Conservation (phyloP, 2,888 invertebrate species). For the Dinocampus coccinellae region DNA sequence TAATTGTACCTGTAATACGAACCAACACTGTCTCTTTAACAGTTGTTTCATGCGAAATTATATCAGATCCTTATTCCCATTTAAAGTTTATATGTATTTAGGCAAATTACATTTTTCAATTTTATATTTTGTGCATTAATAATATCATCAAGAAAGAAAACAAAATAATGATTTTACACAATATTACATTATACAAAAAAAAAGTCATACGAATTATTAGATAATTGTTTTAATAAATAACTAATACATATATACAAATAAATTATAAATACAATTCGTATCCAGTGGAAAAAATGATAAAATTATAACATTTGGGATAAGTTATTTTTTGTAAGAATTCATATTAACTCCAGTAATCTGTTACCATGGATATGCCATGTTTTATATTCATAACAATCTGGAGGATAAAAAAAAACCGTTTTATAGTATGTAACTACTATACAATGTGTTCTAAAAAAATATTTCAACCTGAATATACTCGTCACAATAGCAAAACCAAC, state of each 20-base stretch:
- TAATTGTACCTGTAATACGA: constrained; percentile 42
- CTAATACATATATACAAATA: background rate
- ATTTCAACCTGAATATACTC: background rate
- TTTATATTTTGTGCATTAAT: constrained; percentile 47
- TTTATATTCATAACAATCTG: constrained; percentile 14
- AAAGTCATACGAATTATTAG: constrained; percentile 21
- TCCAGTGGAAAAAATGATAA: background rate
- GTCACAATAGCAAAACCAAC: constrained; percentile 2
- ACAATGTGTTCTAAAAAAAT: constrained; percentile 7
- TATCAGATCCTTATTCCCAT: constrained; percentile 27
- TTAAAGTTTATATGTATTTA: constrained; percentile 38
- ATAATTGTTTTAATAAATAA: constrained; percentile 12
- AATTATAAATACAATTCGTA: background rate
- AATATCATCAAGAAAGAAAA: constrained; percentile 32
- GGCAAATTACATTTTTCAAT: constrained; percentile 49
- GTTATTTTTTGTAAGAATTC: no score
- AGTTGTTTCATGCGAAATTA: constrained; percentile 4
- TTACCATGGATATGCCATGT: constrained; percentile 27
- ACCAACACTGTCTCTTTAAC: constrained; percentile 19
- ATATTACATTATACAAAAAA: constrained; percentile 40
- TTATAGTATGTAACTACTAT: background rate
- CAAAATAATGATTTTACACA: no score
- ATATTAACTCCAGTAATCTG: no score
- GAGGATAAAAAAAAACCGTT: background rate
- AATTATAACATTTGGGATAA: no score